phyloP scores from a whole-genome alignment of 2,888 invertebrate species.

The Catocala nupta region DNA sequence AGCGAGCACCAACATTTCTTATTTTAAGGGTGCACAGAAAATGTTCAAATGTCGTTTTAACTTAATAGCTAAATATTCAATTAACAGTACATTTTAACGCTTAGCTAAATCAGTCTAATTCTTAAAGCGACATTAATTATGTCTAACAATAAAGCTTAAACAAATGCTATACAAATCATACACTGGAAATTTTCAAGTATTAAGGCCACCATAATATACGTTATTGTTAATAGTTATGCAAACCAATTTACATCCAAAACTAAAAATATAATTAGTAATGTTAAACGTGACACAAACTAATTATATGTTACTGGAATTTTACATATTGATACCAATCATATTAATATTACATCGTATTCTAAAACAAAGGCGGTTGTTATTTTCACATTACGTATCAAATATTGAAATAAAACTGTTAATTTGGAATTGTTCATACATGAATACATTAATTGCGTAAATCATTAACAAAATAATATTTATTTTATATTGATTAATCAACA shows the following conservation, averaged over 20 bases:
- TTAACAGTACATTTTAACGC: constrained; percentile 84
- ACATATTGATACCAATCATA: constrained; percentile 30
- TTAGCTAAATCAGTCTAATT: constrained; percentile 88
- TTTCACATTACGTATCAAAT: constrained; percentile 30
- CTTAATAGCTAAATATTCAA: constrained; percentile 77
- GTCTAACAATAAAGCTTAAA: constrained; percentile 85
- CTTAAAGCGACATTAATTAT: constrained; percentile 85
- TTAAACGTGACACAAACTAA: constrained; percentile 45
- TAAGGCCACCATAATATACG: constrained; percentile 76
- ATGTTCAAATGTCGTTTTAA: constrained; percentile 68
- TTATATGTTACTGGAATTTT: constrained; percentile 46
- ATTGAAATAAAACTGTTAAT: not conserved
- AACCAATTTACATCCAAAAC: constrained; percentile 56
- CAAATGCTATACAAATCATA: constrained; percentile 77
- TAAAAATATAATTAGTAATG: constrained; percentile 51
- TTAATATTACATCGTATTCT: constrained; percentile 41
- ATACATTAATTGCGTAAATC: not conserved
- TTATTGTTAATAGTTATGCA: constrained; percentile 56
- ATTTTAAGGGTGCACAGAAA: constrained; percentile 30
- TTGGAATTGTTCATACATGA: constrained; percentile 4
- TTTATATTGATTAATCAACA: too few relatives aligned
- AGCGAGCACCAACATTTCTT: constrained; percentile 22
- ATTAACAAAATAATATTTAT: not conserved
- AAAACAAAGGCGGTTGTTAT: constrained; percentile 44
- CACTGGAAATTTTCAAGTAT: constrained; percentile 81